Evolutionary conservation across 1,140 invertebrate genomes (phyloP).

Genomic region (Ditylenchus dipsaci): DNA sequence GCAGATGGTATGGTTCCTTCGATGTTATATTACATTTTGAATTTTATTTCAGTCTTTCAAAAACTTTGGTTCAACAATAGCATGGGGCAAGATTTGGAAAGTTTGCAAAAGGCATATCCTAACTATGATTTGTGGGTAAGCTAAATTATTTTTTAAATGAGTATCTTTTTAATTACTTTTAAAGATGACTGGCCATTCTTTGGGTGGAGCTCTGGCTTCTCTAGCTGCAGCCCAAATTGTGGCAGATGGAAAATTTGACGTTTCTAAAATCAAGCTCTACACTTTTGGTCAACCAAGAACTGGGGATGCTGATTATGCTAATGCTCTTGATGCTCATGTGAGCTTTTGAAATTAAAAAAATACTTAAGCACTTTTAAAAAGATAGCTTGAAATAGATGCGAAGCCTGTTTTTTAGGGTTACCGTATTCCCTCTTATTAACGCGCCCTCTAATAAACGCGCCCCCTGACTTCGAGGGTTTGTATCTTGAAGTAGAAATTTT

Average conservation of each 20-base stretch:
- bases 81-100: neutral
- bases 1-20: neutral
- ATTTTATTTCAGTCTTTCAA: neutral
- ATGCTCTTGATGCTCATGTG: conserved; percentile 31
- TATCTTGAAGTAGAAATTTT: too few relatives aligned
- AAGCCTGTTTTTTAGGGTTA: too few relatives aligned
- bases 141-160: neutral
- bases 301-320: conserved; percentile 35
- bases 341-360: too few relatives aligned
- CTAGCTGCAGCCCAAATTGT: conserved; percentile 23
- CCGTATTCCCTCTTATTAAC: too few relatives aligned
- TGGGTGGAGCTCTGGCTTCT: conserved; percentile 20
- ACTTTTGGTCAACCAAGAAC: conserved; percentile 47
- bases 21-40: too few relatives aligned
- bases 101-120: conserved; percentile 1
- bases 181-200: conserved; percentile 20
- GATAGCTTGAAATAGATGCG: too few relatives aligned
- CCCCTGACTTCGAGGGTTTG: too few relatives aligned
- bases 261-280: conserved; percentile 35
- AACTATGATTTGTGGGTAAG: conserved; percentile 18
- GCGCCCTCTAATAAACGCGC: too few relatives aligned
- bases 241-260: conserved; percentile 15
- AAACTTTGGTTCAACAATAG: conserved; percentile 4
- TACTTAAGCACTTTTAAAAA: too few relatives aligned
- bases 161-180: neutral